Conservation (phyloP, 2,888 invertebrate genomes). For the Ophraella communa region DNA sequence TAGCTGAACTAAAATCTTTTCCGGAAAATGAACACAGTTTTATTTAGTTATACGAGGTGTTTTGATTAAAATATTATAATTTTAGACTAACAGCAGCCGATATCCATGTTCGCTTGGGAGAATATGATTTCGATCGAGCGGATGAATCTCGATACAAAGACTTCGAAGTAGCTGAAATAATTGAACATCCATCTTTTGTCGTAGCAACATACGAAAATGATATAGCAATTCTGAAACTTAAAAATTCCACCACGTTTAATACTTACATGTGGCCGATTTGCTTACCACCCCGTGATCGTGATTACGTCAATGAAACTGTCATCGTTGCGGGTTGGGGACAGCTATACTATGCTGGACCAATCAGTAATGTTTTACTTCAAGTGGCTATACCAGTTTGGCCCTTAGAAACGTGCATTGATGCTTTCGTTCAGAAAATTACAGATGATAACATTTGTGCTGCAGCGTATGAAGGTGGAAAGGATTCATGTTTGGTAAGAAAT, state of each 20-base stretch:
- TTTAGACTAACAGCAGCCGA: conserved; percentile 67
- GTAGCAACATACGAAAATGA: conserved; percentile 75
- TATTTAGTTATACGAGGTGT: too few relatives aligned
- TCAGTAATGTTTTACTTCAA: conserved; percentile 70
- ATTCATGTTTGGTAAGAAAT: conserved; percentile 77
- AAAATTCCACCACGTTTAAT: conserved; percentile 72
- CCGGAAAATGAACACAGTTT: too few relatives aligned
- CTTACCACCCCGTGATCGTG: conserved; percentile 71
- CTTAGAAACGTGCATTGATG: conserved; percentile 67
- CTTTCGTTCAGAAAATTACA: conserved; percentile 71
- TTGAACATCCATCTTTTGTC: conserved; percentile 73
- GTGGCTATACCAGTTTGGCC: conserved; percentile 82
- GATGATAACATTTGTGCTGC: conserved; percentile 80
- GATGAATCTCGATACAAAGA: conserved; percentile 77
- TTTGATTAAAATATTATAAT: conserved; percentile 1
- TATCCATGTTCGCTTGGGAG: conserved; percentile 76
- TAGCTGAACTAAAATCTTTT: too few relatives aligned
- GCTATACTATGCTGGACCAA: conserved; percentile 71
- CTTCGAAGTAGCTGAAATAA: conserved; percentile 71
- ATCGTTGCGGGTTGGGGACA: conserved; percentile 84
- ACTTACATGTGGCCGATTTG: conserved; percentile 86
- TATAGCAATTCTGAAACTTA: conserved; percentile 75
- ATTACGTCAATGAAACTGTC: conserved; percentile 68
- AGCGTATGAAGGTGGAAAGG: conserved; percentile 75
- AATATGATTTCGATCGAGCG: conserved; percentile 74